phyloP scores from a whole-genome alignment of 35 echinoderm and acorn worm species.

The Ophioderma brevispina region DNA sequence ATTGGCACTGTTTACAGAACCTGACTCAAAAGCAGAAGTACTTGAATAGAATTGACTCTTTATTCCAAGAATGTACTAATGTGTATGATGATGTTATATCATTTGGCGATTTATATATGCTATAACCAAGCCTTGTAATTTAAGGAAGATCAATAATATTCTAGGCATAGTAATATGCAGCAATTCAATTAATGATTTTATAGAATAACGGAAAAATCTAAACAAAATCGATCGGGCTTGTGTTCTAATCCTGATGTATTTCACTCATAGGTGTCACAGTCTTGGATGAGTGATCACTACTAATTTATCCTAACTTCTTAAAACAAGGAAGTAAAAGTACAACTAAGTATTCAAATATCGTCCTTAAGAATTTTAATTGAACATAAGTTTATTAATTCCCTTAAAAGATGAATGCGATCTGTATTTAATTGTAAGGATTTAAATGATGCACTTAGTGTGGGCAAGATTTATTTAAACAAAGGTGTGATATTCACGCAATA shows the following conservation, averaged over 20 bases:
- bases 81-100: conserved; percentile 4
- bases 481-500: background rate
- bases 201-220: background rate
- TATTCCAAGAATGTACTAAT: conserved; percentile 21
- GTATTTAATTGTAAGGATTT: background rate
- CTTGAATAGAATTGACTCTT: conserved; percentile 8
- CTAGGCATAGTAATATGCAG: background rate
- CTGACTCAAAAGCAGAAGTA: conserved; percentile 11
- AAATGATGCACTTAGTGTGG: background rate
- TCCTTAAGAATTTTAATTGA: background rate
- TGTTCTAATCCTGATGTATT: background rate
- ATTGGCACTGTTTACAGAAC: conserved; percentile 26
- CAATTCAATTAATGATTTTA: background rate
- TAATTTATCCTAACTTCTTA: background rate
- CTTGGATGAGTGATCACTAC: background rate
- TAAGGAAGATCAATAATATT: background rate
- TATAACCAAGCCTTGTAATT: background rate
- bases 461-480: background rate
- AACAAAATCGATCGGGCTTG: background rate
- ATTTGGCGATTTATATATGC: conserved; percentile 16
- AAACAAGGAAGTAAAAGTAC: background rate
- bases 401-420: background rate
- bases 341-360: background rate
- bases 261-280: background rate
- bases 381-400: background rate